phyloP scores from a whole-genome alignment of 1,140 invertebrate genomes.

The Anadara kagoshimensis region DNA sequence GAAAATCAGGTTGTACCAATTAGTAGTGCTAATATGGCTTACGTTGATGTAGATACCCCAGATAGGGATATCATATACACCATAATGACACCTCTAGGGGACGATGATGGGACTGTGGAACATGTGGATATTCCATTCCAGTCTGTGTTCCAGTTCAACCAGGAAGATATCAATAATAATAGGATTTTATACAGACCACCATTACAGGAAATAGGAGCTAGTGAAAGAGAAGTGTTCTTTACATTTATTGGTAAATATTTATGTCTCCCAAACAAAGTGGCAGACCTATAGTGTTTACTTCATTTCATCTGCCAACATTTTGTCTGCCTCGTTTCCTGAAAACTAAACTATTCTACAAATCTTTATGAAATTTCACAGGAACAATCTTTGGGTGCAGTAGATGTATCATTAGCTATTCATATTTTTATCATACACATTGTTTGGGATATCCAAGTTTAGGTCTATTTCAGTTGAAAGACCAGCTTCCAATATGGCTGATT shows the following conservation, averaged over 20 bases:
- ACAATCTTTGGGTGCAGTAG: too few relatives aligned
- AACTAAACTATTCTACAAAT: too few relatives aligned
- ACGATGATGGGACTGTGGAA: slow-evolving; percentile 57
- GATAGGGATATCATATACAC: slow-evolving; percentile 53
- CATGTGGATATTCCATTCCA: slow-evolving; percentile 56
- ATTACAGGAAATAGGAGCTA: slow-evolving; percentile 44
- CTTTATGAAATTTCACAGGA: too few relatives aligned
- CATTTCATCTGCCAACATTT: too few relatives aligned
- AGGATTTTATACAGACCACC: slow-evolving; percentile 64
- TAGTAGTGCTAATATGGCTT: slow-evolving; percentile 47
- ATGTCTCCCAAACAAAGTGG: too few relatives aligned
- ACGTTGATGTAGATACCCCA: slow-evolving; percentile 42
- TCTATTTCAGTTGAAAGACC: too few relatives aligned
- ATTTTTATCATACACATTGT: too few relatives aligned
- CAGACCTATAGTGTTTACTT: too few relatives aligned
- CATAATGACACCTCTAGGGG: slow-evolving; percentile 47
- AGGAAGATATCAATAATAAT: slow-evolving; percentile 62
- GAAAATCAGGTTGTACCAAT: slow-evolving; percentile 64
- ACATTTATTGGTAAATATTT: slow-evolving; percentile 52
- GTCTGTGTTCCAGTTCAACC: slow-evolving; percentile 56
- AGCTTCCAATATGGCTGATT: too few relatives aligned
- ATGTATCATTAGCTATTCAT: too few relatives aligned
- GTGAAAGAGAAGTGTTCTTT: slow-evolving; percentile 53
- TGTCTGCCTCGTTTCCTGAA: too few relatives aligned
- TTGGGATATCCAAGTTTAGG: too few relatives aligned